Conservation (phyloP, 2,888 invertebrate genomes). For the Agonum fuliginosum region DNA sequence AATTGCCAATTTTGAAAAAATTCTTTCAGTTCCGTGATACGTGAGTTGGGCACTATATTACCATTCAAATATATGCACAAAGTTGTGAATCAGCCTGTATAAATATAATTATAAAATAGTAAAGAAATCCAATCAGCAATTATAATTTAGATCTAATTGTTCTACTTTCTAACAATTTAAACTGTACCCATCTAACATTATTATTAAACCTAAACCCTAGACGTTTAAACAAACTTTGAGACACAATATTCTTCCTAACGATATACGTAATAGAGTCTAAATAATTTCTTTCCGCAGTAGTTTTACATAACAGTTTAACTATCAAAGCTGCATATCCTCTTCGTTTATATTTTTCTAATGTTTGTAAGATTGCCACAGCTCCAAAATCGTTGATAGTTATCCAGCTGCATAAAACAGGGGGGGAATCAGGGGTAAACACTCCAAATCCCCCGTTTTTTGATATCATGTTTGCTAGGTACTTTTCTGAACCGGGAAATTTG, state of each 20-base stretch:
- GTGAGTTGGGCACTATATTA: too few species aligned
- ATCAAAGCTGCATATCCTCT: conserved; percentile 70
- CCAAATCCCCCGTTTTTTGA: conserved; percentile 69
- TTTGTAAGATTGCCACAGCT: conserved; percentile 69
- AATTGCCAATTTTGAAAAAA: too few species aligned
- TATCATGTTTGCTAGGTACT: conserved; percentile 67
- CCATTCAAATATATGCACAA: too few species aligned
- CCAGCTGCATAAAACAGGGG: conserved; percentile 69
- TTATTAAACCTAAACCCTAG: conserved; percentile 64
- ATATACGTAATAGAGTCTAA: conserved; percentile 67
- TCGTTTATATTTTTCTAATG: conserved; percentile 67
- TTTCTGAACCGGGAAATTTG: conserved; percentile 66
- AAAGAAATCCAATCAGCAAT: too few species aligned
- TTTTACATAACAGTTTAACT: conserved; percentile 67
- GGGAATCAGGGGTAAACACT: conserved; percentile 68
- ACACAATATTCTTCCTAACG: conserved; percentile 67
- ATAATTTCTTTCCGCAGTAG: conserved; percentile 68
- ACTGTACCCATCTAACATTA: conserved; percentile 29
- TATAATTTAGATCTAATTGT: not conserved
- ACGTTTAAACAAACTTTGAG: conserved; percentile 68
- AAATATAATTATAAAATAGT: too few species aligned
- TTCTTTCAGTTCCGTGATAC: too few species aligned
- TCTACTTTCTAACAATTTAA: conserved; percentile 18
- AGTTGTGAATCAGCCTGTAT: too few species aligned
- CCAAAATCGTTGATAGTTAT: conserved; percentile 68